Base-by-base conservation (phyloP, 2,113 vertebrate species). In the Eleginops maclovinus region DNA sequence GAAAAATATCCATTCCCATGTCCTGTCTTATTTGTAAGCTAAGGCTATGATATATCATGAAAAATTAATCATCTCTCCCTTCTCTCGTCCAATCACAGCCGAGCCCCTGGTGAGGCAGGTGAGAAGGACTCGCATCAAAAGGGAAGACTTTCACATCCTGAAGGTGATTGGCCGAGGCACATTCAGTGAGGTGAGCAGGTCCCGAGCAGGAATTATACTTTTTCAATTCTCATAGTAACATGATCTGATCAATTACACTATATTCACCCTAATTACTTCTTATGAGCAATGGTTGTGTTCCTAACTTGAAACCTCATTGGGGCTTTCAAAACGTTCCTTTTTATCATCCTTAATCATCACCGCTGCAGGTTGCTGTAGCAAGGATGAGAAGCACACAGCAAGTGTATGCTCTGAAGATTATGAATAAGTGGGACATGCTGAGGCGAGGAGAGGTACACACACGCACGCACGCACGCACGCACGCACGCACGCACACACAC, bases 351-450 rank as follows among this genome's bases (percentile, higher is more conserved):
- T 13, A 40, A 16, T 47, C 9, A 15, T 13, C 12, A 17, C 41
- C 47, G 40, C 55, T 61, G 13, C 79, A 96, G 96, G 96, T 97
- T 7, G 96, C 95, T 0, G 93, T 97, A 65, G 96, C 95, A 9
- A 94, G 92, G 70, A 94, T 96, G 94, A 92, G 80, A 66, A 87
- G 87, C 75, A 95, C 95, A 0, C 93, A 95, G 66, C 94, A 95
- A 76, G 94, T 97, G 60, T 97, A 95, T 1, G 96, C 96, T 76
- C 91, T 97, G 91, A 97, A 97, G 92, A 96, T 96, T 44, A 95
- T 96, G 96, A 96, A 96, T 75, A 97, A 97, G 86, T 96, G 96
- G 96, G 95, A 97, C 87, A 94, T 97, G 93, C 85, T 97, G 79
- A 96, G 95, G 81, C 86, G 94, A 73, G 94, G 95, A 80, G 94